Evolutionary conservation across 2,797 vertebrate genomes (phyloP).

Genomic region (Rhadinocentrus ornatus): DNA sequence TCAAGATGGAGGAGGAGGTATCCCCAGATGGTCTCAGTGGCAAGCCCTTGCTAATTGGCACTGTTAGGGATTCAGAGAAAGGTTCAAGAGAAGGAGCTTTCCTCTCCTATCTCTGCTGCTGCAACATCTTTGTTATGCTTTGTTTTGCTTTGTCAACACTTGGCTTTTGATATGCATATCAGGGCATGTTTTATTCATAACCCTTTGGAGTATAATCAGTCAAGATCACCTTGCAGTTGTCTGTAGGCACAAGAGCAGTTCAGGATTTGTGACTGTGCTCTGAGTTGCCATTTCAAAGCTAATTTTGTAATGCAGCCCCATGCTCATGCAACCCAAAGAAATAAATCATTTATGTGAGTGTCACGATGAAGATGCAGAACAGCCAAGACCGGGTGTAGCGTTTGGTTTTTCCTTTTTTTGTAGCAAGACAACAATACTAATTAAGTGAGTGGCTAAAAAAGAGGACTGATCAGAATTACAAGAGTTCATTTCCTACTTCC

Average conservation of each 20-base stretch:
- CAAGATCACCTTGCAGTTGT: slow-evolving; percentile 66
- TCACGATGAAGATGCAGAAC: slow-evolving; percentile 49
- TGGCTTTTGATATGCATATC: slow-evolving; percentile 81
- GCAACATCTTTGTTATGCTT: slow-evolving; percentile 73
- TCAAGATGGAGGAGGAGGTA: slow-evolving; percentile 61
- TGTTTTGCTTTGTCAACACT: slow-evolving; percentile 79
- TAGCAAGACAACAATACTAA: slow-evolving; percentile 65
- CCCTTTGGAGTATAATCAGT: slow-evolving; percentile 62
- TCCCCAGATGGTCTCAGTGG: slow-evolving; percentile 73
- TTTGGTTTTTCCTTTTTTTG: slow-evolving; percentile 24
- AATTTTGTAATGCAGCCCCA: slow-evolving; percentile 45
- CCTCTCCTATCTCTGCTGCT: slow-evolving; percentile 41
- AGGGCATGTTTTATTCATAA: slow-evolving; percentile 84
- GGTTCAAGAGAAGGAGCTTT: slow-evolving; percentile 63
- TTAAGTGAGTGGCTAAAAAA: slow-evolving; percentile 66
- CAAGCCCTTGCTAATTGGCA: slow-evolving; percentile 80
- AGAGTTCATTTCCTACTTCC: slow-evolving; percentile 48
- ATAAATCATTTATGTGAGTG: slow-evolving; percentile 73
- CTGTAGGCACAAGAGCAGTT: slow-evolving; percentile 39
- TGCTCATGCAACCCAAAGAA: slow-evolving; percentile 52
- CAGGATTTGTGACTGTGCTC: slow-evolving; percentile 21
- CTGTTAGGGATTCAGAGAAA: slow-evolving; percentile 76
- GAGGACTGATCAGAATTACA: slow-evolving; percentile 51
- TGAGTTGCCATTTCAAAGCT: slow-evolving; percentile 58
- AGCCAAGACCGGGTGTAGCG: slow-evolving; percentile 48